These are phyloP conservation scores for Lapara coniferarum DNA, from an alignment of 2,888 invertebrate genomes.

Conservation along the genomic window DNA sequence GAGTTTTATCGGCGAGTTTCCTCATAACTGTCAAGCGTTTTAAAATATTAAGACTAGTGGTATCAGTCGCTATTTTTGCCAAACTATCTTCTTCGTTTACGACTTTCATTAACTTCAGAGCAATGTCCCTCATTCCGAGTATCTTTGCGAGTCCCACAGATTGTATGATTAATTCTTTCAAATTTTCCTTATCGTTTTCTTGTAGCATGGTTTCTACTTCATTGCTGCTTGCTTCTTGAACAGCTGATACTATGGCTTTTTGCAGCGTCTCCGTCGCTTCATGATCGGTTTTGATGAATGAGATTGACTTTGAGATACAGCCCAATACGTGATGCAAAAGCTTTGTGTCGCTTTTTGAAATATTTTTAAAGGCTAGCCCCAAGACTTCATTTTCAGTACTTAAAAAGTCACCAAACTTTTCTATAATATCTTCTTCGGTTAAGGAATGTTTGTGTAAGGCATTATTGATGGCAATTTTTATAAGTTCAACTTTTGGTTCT, in stretches of 20 bases:
- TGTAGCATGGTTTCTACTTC: conserved; percentile 82
- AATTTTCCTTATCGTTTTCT: conserved; percentile 71
- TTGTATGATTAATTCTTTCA: conserved; percentile 82
- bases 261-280: conserved; percentile 87
- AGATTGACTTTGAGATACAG: conserved; percentile 85
- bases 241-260: conserved; percentile 86
- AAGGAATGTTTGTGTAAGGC: conserved; percentile 73
- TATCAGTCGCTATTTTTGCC: conserved; percentile 82
- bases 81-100: conserved; percentile 83
- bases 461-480: conserved; percentile 82
- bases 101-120: conserved; percentile 79
- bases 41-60: conserved; percentile 86
- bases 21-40: conserved; percentile 88
- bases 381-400: conserved; percentile 85
- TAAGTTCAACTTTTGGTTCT: conserved; percentile 85
- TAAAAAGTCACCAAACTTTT: conserved; percentile 85
- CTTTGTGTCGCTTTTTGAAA: conserved; percentile 84
- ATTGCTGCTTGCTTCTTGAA: conserved; percentile 85
- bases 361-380: conserved; percentile 86
- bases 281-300: conserved; percentile 84
- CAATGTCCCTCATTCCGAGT: conserved; percentile 86
- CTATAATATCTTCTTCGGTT: conserved; percentile 84
- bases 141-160: conserved; percentile 88
- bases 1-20: conserved; percentile 87
- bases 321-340: conserved; percentile 84